Conservation (phyloP, 2,888 invertebrate species). For the Lasioglossum pauxillum region DNA sequence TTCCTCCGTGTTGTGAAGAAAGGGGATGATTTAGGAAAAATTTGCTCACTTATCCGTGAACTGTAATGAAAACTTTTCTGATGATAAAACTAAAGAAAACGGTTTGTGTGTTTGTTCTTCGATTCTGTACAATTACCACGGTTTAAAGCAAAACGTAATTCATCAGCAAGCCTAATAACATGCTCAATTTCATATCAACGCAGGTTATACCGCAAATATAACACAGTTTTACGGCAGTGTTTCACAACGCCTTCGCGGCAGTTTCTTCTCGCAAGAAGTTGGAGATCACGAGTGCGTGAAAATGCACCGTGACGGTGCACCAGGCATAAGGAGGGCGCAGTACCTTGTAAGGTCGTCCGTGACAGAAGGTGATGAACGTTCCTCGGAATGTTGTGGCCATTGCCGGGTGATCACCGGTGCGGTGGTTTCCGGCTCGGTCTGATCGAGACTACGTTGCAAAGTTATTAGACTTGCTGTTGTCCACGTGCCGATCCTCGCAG, state of each 20-base stretch:
- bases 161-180: slow-evolving; percentile 9
- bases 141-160: neutral
- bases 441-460: slow-evolving; percentile 3
- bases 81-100: no score
- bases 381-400: neutral
- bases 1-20: no score
- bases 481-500: slow-evolving; percentile 68
- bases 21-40: no score
- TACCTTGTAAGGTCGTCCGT: slow-evolving; percentile 12
- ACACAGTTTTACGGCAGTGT: slow-evolving; percentile 14
- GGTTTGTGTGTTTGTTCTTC: no score
- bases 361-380: slow-evolving; percentile 54
- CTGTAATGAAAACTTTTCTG: no score
- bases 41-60: no score
- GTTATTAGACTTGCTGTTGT: slow-evolving; percentile 53
- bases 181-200: neutral
- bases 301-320: slow-evolving; percentile 32
- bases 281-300: slow-evolving; percentile 60
- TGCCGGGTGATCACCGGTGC: slow-evolving; percentile 32
- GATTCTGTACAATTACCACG: neutral
- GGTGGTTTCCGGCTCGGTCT: slow-evolving; percentile 42
- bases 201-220: neutral
- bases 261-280: slow-evolving; percentile 21
- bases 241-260: slow-evolving; percentile 29
- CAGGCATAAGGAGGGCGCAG: neutral